Conservation (phyloP, 2,888 invertebrate species). For the Antheraea assamensis region DNA sequence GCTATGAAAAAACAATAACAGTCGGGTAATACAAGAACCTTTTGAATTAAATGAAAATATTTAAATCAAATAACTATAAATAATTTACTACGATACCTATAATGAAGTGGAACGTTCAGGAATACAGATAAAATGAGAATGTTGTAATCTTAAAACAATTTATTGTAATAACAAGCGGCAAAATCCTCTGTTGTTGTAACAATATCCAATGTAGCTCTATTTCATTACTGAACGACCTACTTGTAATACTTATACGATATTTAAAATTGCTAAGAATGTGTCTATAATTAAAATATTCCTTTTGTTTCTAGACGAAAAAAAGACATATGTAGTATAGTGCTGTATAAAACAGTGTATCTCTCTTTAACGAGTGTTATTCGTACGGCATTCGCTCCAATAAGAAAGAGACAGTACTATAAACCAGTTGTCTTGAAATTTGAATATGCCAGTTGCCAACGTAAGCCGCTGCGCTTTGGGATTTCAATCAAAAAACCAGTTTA, state of each 20-base stretch:
- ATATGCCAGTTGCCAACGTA: conserved; percentile 12
- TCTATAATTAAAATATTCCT: not conserved
- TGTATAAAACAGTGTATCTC: not conserved
- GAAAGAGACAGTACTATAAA: not conserved
- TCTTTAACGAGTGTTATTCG: not conserved
- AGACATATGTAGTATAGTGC: not conserved
- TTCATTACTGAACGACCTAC: not conserved
- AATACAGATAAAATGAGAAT: not conserved
- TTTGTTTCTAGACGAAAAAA: not conserved
- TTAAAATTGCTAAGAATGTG: not conserved
- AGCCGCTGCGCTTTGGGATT: conserved; percentile 20
- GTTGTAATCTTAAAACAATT: not conserved
- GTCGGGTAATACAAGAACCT: too few species aligned
- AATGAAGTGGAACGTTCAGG: not conserved
- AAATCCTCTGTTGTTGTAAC: not conserved
- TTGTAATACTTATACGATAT: not conserved
- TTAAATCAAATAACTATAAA: too few species aligned
- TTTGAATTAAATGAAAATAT: too few species aligned
- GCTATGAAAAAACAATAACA: too few species aligned
- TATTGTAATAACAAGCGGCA: not conserved
- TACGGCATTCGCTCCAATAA: not conserved
- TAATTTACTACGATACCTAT: not conserved
- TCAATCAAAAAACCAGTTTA: conserved; percentile 76
- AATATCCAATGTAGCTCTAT: not conserved
- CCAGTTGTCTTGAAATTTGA: not conserved